A percentile compares a stretch with the other conserved stretches of the same genome.
Evolutionary conservation across 1,140 invertebrate species (phyloP).

Genomic region (Eufriesea mexicana): DNA sequence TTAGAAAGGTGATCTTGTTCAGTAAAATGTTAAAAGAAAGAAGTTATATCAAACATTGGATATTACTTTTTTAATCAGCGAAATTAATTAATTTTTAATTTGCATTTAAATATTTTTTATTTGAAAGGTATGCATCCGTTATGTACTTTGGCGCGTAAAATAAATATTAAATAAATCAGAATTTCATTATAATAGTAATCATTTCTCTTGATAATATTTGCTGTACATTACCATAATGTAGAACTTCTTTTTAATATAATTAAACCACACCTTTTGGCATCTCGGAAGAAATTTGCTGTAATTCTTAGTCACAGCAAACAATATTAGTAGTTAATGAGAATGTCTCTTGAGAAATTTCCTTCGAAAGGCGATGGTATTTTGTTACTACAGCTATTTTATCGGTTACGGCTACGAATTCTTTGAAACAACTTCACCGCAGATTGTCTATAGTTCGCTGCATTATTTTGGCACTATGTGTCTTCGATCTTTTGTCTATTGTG

Average conservation of each 20-base stretch:
- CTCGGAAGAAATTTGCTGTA: neutral
- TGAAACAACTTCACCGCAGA: constrained; percentile 23
- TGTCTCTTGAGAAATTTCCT: constrained; percentile 7
- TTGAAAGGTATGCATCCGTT: neutral
- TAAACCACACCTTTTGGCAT: neutral
- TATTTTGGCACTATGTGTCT: constrained; percentile 75
- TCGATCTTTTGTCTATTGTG: constrained; percentile 60
- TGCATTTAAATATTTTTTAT: neutral
- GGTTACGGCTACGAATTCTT: constrained; percentile 17
- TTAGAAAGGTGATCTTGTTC: neutral
- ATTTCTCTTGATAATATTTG: neutral
- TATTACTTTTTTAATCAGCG: neutral
- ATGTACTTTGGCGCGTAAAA: neutral
- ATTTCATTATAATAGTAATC: neutral
- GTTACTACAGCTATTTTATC: constrained; percentile 26
- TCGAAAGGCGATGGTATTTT: constrained; percentile 26
- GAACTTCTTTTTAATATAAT: neutral
- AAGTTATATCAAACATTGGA: neutral
- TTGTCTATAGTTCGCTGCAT: constrained; percentile 44
- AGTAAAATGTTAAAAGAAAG: neutral
- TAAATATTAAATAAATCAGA: constrained; percentile 10
- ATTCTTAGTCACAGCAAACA: neutral
- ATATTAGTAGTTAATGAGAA: neutral
- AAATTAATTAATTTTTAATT: neutral
- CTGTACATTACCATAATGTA: neutral